Conservation (phyloP, 53 echinoderm and acorn worm genomes). For the Apostichopus leukothele region DNA sequence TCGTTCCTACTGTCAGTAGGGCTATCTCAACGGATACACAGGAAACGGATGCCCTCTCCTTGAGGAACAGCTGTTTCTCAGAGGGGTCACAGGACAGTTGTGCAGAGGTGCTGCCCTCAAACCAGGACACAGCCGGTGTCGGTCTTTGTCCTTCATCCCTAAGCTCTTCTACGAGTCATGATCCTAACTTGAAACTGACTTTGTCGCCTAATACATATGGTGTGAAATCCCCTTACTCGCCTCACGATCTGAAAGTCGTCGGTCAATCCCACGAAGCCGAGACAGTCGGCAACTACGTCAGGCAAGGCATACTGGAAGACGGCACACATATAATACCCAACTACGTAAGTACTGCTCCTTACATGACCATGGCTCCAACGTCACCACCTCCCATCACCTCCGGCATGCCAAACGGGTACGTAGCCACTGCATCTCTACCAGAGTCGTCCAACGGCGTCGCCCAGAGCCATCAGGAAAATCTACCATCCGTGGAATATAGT, state of each 20-base stretch:
- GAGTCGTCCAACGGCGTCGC: background rate
- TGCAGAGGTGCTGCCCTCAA: background rate
- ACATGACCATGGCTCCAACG: background rate
- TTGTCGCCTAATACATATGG: background rate
- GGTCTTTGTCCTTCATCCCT: background rate
- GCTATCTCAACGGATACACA: background rate
- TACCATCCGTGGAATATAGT: background rate
- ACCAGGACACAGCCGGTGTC: background rate
- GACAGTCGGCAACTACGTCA: background rate
- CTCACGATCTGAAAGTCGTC: no score
- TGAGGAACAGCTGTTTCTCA: conserved; percentile 1
- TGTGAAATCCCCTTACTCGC: no score
- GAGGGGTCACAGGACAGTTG: conserved; percentile 4
- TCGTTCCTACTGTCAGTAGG: background rate
- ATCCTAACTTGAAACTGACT: conserved; percentile 3
- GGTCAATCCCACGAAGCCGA: background rate
- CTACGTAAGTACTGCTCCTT: background rate
- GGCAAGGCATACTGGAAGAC: background rate
- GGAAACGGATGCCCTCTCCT: background rate
- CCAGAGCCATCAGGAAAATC: no score
- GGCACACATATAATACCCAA: background rate
- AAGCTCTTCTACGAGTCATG: background rate
- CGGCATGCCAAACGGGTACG: conserved; percentile 13
- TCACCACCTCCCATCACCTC: conserved; percentile 2
- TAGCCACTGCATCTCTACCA: background rate